A percentile compares a stretch with the other conserved stretches of the same genome.
Evolutionary conservation across 2,888 invertebrate genomes (phyloP).

Genomic region (Baccha elongata): DNA sequence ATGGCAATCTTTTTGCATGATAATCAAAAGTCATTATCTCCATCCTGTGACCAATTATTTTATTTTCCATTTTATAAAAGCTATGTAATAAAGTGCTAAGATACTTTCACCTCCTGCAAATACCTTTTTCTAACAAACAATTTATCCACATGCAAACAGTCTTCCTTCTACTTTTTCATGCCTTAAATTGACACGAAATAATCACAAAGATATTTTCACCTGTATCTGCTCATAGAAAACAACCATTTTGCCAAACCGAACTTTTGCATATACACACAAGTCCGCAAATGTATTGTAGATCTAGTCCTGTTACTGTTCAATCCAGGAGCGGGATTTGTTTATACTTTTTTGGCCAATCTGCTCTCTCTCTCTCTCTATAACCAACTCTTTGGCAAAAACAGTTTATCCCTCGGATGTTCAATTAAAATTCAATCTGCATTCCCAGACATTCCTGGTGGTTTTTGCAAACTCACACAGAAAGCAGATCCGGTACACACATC

Average conservation of each 20-base stretch:
- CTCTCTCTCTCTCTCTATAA: neutral
- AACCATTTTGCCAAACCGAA: neutral
- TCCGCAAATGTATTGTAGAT: neutral
- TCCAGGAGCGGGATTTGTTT: neutral
- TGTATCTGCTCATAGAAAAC: neutral
- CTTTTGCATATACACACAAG: neutral
- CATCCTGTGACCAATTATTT: neutral
- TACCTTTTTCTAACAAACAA: neutral
- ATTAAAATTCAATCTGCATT: conserved; percentile 72
- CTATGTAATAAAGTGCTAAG: conserved; percentile 6
- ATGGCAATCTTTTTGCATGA: too few species aligned
- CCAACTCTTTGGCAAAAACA: conserved; percentile 25
- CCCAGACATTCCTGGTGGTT: conserved; percentile 59
- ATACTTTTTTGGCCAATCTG: neutral
- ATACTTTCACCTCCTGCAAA: conserved; percentile 9
- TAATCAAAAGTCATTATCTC: neutral
- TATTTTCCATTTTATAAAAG: conserved; percentile 8
- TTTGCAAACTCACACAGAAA: conserved; percentile 9
- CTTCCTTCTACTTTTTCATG: too few species aligned
- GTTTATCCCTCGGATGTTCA: conserved; percentile 65
- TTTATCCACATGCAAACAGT: conserved; percentile 6
- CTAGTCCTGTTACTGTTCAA: neutral
- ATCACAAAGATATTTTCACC: neutral
- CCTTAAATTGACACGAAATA: too few species aligned
- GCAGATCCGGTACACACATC: conserved; percentile 1